Evolutionary conservation across 2,113 vertebrate genomes (phyloP).

Genomic region (Daphoenositta chrysoptera): DNA sequence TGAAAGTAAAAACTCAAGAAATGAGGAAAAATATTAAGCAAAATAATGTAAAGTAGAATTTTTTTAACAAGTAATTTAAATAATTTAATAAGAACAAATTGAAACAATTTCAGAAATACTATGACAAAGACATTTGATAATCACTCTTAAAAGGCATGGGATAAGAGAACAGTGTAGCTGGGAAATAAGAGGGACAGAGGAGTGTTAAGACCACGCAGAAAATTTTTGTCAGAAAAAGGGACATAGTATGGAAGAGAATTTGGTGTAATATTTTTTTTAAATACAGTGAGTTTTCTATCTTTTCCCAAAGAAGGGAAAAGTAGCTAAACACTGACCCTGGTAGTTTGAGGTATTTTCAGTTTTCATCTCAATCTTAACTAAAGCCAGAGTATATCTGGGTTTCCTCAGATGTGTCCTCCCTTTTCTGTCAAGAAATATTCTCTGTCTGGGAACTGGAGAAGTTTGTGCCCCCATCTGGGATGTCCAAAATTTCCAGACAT

Average conservation of each 20-base stretch:
- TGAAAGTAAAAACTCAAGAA: not conserved
- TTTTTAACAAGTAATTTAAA: not conserved
- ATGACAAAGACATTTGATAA: not conserved
- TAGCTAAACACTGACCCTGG: not conserved
- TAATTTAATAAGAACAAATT: not conserved
- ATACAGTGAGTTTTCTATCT: not conserved
- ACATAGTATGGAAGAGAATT: not conserved
- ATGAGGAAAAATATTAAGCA: not conserved
- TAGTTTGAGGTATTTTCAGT: not conserved
- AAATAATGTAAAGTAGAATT: not conserved
- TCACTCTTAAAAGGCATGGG: not conserved
- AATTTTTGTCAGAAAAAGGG: not conserved
- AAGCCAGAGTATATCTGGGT: conserved; percentile 28
- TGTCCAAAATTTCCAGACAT: conserved; percentile 38
- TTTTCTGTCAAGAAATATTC: not conserved
- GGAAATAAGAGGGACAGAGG: not conserved
- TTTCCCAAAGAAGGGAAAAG: not conserved
- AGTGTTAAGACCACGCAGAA: not conserved
- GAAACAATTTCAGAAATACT: not conserved
- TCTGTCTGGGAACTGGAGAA: conserved; percentile 34
- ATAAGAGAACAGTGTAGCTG: not conserved
- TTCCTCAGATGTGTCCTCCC: conserved; percentile 39
- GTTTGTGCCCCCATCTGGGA: not conserved
- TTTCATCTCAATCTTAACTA: conserved; percentile 1
- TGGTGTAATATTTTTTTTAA: not conserved